These are phyloP conservation scores for Cabera pusaria DNA, from an alignment of 2,888 invertebrate species.

Conservation along the genomic window DNA sequence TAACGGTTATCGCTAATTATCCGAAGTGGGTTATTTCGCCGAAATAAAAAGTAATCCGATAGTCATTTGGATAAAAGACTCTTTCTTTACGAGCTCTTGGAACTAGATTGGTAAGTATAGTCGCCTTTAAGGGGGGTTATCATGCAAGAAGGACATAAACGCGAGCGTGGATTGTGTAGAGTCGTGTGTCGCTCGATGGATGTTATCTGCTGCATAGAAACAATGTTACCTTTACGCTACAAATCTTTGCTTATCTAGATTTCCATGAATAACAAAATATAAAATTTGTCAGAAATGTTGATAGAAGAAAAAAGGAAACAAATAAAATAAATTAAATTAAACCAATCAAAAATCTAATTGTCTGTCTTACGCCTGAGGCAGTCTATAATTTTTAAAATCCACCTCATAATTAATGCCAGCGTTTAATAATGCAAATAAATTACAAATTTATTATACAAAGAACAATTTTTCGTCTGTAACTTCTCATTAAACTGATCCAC, in stretches of 20 bases:
- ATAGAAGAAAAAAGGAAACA: too few relatives aligned
- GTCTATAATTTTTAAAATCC: conserved; percentile 16
- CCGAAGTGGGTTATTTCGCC: conserved; percentile 57
- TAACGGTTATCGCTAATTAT: conserved; percentile 65
- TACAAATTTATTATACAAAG: conserved; percentile 64
- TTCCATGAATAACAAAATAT: too few relatives aligned
- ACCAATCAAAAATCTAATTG: too few relatives aligned
- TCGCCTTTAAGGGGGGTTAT: conserved; percentile 61
- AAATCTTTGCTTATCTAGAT: neutral
- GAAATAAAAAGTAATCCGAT: conserved; percentile 68
- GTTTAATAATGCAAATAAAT: conserved; percentile 37
- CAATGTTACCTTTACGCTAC: conserved; percentile 31
- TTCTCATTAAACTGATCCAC: conserved; percentile 80
- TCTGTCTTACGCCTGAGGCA: too few relatives aligned
- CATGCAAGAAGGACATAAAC: conserved; percentile 70
- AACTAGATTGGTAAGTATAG: conserved; percentile 58
- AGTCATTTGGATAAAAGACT: conserved; percentile 69
- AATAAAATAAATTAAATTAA: too few relatives aligned
- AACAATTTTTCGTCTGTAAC: conserved; percentile 74
- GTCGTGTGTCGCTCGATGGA: conserved; percentile 53
- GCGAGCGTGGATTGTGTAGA: conserved; percentile 55
- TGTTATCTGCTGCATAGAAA: conserved; percentile 48
- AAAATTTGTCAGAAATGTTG: too few relatives aligned
- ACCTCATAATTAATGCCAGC: conserved; percentile 17
- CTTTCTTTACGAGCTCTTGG: conserved; percentile 58